These are phyloP conservation scores for Arctocebus calabarensis DNA, from an alignment of 2,797 vertebrate species.

Conservation along the genomic window DNA sequence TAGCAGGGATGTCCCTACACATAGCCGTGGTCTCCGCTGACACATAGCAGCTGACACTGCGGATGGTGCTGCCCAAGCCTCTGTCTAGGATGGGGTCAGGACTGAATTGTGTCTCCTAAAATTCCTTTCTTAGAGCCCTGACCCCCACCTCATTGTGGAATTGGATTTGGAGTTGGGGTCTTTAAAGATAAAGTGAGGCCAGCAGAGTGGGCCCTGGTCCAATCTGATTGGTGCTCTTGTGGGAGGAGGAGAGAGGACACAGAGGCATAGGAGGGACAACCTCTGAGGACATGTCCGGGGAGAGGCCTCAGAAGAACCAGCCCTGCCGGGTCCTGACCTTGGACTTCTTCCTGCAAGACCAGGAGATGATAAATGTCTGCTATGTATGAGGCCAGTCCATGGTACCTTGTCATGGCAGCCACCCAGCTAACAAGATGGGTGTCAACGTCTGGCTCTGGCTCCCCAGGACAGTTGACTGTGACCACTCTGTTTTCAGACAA, in stretches of 20 bases:
- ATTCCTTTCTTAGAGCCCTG: background rate
- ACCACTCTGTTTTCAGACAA: background rate
- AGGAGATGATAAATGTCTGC: background rate
- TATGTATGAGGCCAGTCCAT: too few relatives aligned
- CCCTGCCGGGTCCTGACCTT: background rate
- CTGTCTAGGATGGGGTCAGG: background rate
- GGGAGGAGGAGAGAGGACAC: background rate
- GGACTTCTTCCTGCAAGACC: background rate
- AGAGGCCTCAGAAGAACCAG: background rate
- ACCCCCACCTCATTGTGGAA: background rate
- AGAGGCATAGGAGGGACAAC: background rate
- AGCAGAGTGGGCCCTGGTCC: background rate
- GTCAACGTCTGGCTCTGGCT: too few relatives aligned
- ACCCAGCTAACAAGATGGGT: background rate
- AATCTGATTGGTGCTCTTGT: background rate
- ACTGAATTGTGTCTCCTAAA: background rate
- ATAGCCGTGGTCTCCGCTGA: too few relatives aligned
- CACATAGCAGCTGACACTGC: too few relatives aligned
- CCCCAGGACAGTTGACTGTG: too few relatives aligned
- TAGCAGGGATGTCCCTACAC: too few relatives aligned
- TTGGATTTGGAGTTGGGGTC: background rate
- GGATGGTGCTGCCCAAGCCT: rapidly evolving
- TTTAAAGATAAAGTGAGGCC: background rate
- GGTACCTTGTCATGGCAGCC: background rate
- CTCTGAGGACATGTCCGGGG: background rate